Base-by-base conservation (phyloP, 2,888 invertebrate species). In the Colostygia pectinataria region DNA sequence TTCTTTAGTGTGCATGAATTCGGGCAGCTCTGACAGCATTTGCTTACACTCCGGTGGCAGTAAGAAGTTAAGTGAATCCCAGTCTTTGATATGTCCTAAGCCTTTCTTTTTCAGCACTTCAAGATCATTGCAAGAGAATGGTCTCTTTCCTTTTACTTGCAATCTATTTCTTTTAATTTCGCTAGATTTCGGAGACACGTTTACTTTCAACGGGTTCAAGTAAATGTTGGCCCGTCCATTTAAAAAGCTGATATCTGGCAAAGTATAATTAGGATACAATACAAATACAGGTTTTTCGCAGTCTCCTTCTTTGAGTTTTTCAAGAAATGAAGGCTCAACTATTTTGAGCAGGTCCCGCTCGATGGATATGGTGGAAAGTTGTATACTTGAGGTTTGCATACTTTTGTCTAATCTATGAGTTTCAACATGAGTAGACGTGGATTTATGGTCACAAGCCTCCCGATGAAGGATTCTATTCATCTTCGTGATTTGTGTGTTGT, bases 41-140 rank as follows among this genome's bases (percentile, higher is more conserved):
- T 94, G 94, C 57, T 93, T 93, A 75, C 95, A 97, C 78, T 98
- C 97, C 58, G 92, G 90, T 2, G 98, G 98, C 55, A 98, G 83
- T 37, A 98, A 91, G 61, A 98, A 95, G 65, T 96, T 96, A 40
- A 98, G 87, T 0, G 97, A 98, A 68, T 97, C 96, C 98, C 98
- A 98, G 80, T 98, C 98, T 74, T 94, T 93, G 5, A 98, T 94
- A 74, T 98, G 97, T 29, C 93, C 92, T 56, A 96, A 93, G 42
- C 96, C 96, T 78, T 95, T 94, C 71, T 94, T 94, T 72, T 94
- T 94, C 27, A 97, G 80, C 53, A 94, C 92, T 80, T 97, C 97
- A 39, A 96, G 92, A 71, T 97, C 97, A 66, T 94, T 95, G 71
- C 93, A 95, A 32, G 95, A 96, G 71, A 95, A 94, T 0, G 96